These are phyloP conservation scores for Reinhardtius hippoglossoides DNA, from an alignment of 2,113 vertebrate species.

Conservation along the genomic window DNA sequence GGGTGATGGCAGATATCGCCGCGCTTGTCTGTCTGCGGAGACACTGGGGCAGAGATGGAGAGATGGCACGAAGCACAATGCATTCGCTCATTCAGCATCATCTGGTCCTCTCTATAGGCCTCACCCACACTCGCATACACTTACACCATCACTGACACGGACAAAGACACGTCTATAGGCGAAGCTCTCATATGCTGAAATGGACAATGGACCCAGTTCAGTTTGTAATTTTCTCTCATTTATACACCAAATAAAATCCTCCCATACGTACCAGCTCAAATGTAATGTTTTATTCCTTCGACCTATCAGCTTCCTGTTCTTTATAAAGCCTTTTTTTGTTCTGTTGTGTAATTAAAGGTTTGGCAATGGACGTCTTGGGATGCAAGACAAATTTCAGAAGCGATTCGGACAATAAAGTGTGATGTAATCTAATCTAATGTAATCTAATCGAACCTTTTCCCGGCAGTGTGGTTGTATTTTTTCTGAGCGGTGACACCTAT, in stretches of 20 bases:
- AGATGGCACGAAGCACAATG: constrained; percentile 55
- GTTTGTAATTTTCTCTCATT: constrained; percentile 11
- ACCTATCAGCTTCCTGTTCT: constrained; percentile 17
- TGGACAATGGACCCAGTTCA: constrained; percentile 9
- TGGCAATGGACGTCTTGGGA: too few species aligned
- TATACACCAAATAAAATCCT: not conserved
- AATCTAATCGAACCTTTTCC: too few species aligned
- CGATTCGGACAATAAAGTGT: too few species aligned
- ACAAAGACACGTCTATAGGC: constrained; percentile 13
- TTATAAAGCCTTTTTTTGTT: not conserved
- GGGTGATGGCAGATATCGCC: constrained; percentile 59
- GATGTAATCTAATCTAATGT: too few species aligned
- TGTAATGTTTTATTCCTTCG: not conserved
- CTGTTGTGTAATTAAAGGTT: too few species aligned
- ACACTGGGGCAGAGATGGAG: constrained; percentile 51
- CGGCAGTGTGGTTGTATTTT: too few species aligned
- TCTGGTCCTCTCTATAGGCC: constrained; percentile 14
- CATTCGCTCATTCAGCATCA: constrained; percentile 59
- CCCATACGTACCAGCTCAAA: not conserved
- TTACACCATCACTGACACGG: constrained; percentile 5
- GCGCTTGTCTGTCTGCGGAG: constrained; percentile 42
- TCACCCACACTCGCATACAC: not conserved
- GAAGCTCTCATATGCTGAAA: constrained; percentile 2
- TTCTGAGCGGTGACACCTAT: too few species aligned
- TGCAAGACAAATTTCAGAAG: too few species aligned